These are phyloP conservation scores for Macrotis lagotis DNA, from an alignment of 2,113 vertebrate genomes.

Conservation along the genomic window DNA sequence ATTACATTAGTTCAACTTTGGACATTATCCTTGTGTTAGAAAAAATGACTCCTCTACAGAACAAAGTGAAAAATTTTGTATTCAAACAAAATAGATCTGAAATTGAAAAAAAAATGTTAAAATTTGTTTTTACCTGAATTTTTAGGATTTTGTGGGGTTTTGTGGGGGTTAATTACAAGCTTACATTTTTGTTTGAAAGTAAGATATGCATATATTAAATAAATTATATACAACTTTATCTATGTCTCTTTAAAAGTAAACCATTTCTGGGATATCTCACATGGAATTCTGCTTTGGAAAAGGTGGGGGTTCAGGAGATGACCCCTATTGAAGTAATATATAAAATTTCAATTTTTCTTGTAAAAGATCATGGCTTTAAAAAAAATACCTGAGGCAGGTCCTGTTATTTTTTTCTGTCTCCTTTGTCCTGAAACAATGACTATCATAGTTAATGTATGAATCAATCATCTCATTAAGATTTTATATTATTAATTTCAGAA, in stretches of 20 bases:
- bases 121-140: neutral
- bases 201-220: neutral
- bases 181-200: neutral
- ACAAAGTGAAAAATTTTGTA: neutral
- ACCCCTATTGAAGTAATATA: neutral
- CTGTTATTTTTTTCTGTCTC: neutral
- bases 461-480: slow-evolving; percentile 55
- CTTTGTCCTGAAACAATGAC: slow-evolving; percentile 46
- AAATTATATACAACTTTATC: neutral
- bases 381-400: neutral
- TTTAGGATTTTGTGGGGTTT: no score
- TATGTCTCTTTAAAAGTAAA: neutral
- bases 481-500: slow-evolving; percentile 51
- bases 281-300: neutral
- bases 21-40: neutral
- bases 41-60: neutral
- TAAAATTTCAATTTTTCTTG: neutral
- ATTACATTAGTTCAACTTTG: neutral
- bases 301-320: no score
- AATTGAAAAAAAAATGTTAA: neutral
- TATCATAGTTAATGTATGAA: slow-evolving; percentile 28
- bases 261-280: neutral
- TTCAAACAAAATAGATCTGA: neutral
- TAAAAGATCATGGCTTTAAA: neutral
- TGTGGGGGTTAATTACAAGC: slow-evolving; percentile 27